Evolutionary conservation across 2,113 vertebrate genomes (phyloP).

Genomic region (Paramormyrops kingsleyae): DNA sequence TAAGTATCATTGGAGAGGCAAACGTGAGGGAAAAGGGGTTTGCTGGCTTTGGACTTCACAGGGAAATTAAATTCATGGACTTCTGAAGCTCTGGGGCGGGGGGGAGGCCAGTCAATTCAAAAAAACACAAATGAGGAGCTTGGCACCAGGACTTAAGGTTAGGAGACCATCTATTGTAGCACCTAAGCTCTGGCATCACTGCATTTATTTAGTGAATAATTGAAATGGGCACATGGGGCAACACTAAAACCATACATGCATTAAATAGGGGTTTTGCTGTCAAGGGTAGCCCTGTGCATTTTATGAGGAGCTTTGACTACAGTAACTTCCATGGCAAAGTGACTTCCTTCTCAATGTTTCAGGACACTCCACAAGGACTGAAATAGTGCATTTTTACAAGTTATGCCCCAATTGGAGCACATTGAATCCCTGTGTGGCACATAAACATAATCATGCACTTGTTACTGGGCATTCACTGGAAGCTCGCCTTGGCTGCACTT

Average conservation of each 20-base stretch:
- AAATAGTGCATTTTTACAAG: neutral
- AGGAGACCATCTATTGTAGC: neutral
- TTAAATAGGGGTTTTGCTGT: conserved; percentile 13
- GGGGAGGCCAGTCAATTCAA: conserved; percentile 3
- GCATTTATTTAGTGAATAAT: conserved; percentile 16
- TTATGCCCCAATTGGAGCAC: neutral
- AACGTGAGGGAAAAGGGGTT: neutral
- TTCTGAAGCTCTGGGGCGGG: neutral
- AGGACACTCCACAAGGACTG: neutral
- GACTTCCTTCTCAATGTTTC: neutral
- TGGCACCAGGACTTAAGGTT: neutral
- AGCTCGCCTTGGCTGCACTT: neutral
- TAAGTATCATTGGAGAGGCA: neutral
- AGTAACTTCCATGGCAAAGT: neutral
- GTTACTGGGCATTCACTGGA: neutral
- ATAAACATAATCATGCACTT: neutral
- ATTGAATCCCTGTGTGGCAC: neutral
- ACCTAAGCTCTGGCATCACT: conserved; percentile 2
- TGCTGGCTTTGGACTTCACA: neutral
- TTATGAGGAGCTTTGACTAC: neutral
- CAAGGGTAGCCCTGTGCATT: neutral
- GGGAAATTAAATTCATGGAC: conserved; percentile 11
- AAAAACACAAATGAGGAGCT: conserved; percentile 19
- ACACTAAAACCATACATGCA: neutral
- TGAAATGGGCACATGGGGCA: neutral